Percentiles rank a stretch among this genome's conserved stretches.
Conservation (phyloP, 2,797 vertebrate genomes). For the Myotis pilosus region DNA sequence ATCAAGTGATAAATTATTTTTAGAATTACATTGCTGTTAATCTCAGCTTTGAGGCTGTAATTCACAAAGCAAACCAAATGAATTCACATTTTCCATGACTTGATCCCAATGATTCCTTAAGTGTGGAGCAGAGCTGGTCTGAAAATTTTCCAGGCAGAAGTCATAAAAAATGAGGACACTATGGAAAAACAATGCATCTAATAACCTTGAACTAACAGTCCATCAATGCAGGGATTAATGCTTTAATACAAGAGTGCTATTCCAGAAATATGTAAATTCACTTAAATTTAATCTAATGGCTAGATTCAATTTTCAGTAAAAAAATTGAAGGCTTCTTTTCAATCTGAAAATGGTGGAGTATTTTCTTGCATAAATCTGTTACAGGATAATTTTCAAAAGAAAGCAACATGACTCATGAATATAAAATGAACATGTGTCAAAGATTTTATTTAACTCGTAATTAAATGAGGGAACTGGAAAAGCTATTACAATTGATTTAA, state of each 20-base stretch:
- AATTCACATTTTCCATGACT: not conserved
- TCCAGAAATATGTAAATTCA: constrained; percentile 36
- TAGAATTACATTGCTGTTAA: not conserved
- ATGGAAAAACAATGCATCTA: not conserved
- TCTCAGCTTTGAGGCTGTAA: constrained; percentile 4
- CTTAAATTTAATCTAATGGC: constrained; percentile 49
- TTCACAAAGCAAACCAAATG: not conserved
- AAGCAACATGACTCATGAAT: constrained; percentile 54
- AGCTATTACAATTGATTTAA: not conserved
- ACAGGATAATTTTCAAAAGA: not conserved
- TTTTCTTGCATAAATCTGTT: constrained; percentile 56
- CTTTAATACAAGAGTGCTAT: not conserved
- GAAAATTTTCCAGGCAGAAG: not conserved
- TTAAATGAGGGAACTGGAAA: not conserved
- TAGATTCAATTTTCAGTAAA: constrained; percentile 52
- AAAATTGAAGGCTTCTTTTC: constrained; percentile 46
- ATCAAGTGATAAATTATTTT: constrained; percentile 37
- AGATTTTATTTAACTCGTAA: constrained; percentile 58
- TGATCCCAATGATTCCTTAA: not conserved
- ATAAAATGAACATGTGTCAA: constrained; percentile 52
- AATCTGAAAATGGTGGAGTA: constrained; percentile 29
- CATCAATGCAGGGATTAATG: not conserved
- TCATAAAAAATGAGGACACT: not conserved
- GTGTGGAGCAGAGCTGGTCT: not conserved
- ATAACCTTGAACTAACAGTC: not conserved